These are phyloP conservation scores for Himalopsyche japonica DNA, from an alignment of 2,888 invertebrate genomes.

Conservation along the genomic window DNA sequence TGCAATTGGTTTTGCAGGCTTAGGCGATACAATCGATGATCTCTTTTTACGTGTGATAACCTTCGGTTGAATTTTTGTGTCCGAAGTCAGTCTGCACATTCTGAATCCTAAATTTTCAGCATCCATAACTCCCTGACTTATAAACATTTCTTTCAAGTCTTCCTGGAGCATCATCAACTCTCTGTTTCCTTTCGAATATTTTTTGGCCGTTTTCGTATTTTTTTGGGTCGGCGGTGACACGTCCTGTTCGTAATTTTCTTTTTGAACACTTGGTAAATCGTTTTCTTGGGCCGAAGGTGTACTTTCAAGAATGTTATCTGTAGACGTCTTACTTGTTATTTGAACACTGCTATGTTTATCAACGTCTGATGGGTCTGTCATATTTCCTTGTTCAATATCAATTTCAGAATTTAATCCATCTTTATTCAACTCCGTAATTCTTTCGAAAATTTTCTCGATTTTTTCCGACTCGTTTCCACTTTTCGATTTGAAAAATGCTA, in stretches of 20 bases:
- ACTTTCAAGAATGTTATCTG: background rate
- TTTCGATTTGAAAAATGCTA: slow-evolving; percentile 53
- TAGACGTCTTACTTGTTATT: background rate
- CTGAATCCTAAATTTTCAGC: slow-evolving; percentile 62
- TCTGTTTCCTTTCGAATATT: slow-evolving; percentile 47
- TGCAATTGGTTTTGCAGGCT: background rate
- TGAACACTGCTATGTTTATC: slow-evolving; percentile 13
- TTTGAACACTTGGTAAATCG: background rate
- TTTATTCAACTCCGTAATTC: slow-evolving; percentile 60
- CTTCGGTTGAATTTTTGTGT: background rate
- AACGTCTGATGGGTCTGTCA: background rate
- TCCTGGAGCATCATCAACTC: slow-evolving; percentile 69
- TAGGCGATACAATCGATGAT: background rate
- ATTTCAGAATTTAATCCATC: slow-evolving; percentile 46
- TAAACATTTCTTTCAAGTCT: slow-evolving; percentile 72
- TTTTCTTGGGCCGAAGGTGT: background rate
- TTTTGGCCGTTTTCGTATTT: slow-evolving; percentile 41
- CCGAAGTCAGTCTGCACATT: slow-evolving; percentile 61
- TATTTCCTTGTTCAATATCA: background rate
- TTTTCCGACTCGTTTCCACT: slow-evolving; percentile 52
- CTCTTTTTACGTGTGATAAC: background rate
- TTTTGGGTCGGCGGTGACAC: background rate
- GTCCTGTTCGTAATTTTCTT: background rate
- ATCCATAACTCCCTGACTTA: slow-evolving; percentile 64
- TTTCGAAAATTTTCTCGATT: slow-evolving; percentile 62